phyloP scores from a whole-genome alignment of 2,888 invertebrate genomes.

The Drosophila nr. medialis region DNA sequence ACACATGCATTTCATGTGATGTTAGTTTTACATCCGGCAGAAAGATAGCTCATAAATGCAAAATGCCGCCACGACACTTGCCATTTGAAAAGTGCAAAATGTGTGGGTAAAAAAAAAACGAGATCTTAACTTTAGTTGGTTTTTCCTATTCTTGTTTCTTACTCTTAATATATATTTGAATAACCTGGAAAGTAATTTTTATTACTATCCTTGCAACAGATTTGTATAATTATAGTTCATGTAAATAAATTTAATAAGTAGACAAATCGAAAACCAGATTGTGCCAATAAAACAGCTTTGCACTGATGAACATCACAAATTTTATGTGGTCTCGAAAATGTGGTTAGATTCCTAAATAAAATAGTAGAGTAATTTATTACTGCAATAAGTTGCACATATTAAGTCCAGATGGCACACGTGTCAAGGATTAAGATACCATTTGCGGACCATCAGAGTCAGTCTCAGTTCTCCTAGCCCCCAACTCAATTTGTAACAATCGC shows the following conservation, averaged over 20 bases:
- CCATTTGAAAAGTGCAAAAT: constrained; percentile 48
- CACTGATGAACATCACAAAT: background rate
- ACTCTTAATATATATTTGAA: background rate
- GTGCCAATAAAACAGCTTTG: background rate
- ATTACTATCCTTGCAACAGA: background rate
- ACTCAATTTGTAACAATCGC: constrained; percentile 27
- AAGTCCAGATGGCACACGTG: constrained; percentile 4
- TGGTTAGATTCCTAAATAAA: background rate
- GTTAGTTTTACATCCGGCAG: constrained; percentile 64
- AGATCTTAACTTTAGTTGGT: constrained; percentile 25
- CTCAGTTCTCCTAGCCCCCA: background rate
- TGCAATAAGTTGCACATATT: background rate
- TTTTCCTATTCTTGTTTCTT: background rate
- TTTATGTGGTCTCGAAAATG: background rate
- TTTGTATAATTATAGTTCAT: background rate
- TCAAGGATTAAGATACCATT: constrained; percentile 12
- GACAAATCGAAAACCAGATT: background rate
- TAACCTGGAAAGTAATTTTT: background rate
- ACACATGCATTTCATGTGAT: constrained; percentile 35
- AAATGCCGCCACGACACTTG: constrained; percentile 58
- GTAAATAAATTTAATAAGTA: background rate
- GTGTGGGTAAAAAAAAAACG: constrained; percentile 8
- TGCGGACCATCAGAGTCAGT: constrained; percentile 6
- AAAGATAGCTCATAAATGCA: constrained; percentile 56
- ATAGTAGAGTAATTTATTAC: background rate